phyloP scores from a whole-genome alignment of 2,888 invertebrate species.

The Zonitis immaculata region DNA sequence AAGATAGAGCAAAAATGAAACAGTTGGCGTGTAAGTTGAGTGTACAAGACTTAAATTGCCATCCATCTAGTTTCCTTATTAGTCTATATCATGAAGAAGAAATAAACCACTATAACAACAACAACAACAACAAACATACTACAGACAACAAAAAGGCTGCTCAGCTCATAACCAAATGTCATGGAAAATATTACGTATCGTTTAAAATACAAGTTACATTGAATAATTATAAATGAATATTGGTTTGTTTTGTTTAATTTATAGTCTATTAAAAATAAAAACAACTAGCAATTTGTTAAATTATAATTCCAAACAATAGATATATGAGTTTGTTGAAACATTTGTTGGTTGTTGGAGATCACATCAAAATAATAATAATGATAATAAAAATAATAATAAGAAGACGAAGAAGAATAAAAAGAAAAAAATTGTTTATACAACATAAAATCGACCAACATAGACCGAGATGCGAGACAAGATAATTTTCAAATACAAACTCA shows the following conservation, averaged over 20 bases:
- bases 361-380: too few relatives aligned
- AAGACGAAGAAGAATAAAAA: too few relatives aligned
- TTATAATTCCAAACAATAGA: slow-evolving; percentile 15
- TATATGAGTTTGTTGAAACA: slow-evolving; percentile 18
- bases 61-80: slow-evolving; percentile 29
- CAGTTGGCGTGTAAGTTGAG: slow-evolving; percentile 3
- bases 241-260: slow-evolving; percentile 5
- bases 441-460: slow-evolving; percentile 4
- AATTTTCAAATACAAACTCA: slow-evolving; percentile 23
- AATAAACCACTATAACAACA: background rate
- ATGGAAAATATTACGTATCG: slow-evolving; percentile 23
- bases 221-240: background rate
- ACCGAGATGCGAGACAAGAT: slow-evolving; percentile 24
- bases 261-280: slow-evolving; percentile 4
- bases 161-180: slow-evolving; percentile 18
- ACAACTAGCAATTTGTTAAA: slow-evolving; percentile 4
- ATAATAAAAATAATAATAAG: too few relatives aligned
- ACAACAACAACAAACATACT: slow-evolving; percentile 10
- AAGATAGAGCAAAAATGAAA: background rate
- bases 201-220: slow-evolving; percentile 11
- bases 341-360: slow-evolving; percentile 20
- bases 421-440: slow-evolving; percentile 19
- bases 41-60: slow-evolving; percentile 3
- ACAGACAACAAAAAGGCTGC: too few relatives aligned
- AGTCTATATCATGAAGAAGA: slow-evolving; percentile 11